Percentiles rank a stretch among this genome's conserved stretches.
Evolutionary conservation across 2,113 vertebrate species (phyloP).

Genomic region (Dicrurus megarhynchus): DNA sequence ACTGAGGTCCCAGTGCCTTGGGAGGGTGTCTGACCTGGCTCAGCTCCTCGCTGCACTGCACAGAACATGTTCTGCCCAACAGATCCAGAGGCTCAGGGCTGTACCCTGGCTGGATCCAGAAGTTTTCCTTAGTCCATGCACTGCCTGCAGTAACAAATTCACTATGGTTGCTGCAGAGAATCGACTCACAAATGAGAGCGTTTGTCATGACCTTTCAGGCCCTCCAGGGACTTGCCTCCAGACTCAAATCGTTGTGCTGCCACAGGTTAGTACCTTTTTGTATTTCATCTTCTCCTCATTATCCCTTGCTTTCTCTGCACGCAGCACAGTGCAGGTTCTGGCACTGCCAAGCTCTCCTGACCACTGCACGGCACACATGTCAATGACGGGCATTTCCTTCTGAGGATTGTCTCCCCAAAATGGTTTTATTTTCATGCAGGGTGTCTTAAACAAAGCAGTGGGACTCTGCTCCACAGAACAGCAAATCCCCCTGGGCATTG

Average conservation of each 20-base stretch:
- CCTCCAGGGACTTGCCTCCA: neutral
- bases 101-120: no score
- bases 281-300: neutral
- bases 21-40: no score
- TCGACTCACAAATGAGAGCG: accelerated
- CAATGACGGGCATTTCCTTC: neutral
- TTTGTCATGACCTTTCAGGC: neutral
- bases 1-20: no score
- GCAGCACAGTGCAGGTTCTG: accelerated
- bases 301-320: neutral
- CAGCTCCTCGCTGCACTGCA: neutral
- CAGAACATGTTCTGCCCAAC: neutral
- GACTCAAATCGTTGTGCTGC: neutral
- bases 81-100: neutral
- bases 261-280: neutral
- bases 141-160: neutral
- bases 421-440: neutral
- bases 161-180: neutral
- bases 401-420: neutral
- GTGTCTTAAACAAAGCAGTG: neutral
- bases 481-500: neutral
- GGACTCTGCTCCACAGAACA: neutral
- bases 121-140: neutral
- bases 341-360: neutral
- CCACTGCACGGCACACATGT: accelerated